phyloP scores from a whole-genome alignment of 2,113 vertebrate genomes.

The Microtus montanus region DNA sequence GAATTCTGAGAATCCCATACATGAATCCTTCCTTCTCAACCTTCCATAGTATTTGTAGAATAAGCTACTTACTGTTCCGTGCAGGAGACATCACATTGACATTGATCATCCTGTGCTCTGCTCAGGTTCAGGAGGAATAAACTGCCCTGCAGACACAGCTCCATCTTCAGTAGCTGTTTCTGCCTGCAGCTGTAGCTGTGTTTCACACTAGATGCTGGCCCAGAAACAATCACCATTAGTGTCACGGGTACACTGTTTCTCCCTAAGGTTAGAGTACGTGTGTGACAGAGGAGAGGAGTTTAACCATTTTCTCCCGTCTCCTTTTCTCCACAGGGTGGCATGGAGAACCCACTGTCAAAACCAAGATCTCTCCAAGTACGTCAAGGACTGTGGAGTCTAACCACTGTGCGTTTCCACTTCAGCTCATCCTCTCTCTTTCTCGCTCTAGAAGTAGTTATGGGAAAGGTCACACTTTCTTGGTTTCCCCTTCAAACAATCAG shows the following conservation, averaged over 20 bases:
- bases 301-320: neutral
- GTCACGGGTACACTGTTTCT: fast-evolving
- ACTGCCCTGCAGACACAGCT: neutral
- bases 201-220: no score
- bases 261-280: no score
- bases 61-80: neutral
- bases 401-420: neutral
- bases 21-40: neutral
- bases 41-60: neutral
- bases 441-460: neutral
- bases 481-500: neutral
- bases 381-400: constrained; percentile 61
- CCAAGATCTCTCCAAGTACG: constrained; percentile 29
- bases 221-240: neutral
- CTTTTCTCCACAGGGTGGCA: constrained; percentile 62
- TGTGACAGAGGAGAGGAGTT: no score
- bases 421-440: constrained; percentile 4
- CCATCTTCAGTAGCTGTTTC: neutral
- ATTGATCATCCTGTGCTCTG: neutral
- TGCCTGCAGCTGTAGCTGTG: neutral
- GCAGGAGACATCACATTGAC: fast-evolving
- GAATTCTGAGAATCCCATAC: neutral
- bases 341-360: constrained; percentile 68
- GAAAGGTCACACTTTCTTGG: no score
- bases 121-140: neutral